Percentiles rank a stretch among this genome's conserved stretches.
These are phyloP conservation scores for Drosophila koepferae DNA, from an alignment of 2,888 invertebrate genomes.

Conservation along the genomic window DNA sequence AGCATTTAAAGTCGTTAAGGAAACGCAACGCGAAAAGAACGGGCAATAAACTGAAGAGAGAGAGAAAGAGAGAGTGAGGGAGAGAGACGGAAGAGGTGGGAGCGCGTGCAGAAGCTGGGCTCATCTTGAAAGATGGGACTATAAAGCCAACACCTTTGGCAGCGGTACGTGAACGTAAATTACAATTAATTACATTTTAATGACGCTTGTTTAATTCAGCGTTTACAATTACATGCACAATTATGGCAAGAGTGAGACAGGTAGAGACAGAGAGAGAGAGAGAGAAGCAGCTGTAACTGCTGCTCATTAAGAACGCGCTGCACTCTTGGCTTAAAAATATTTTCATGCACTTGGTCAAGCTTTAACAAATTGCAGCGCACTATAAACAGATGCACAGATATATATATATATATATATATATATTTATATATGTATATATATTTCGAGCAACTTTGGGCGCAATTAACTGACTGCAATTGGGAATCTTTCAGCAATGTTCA, in stretches of 20 bases:
- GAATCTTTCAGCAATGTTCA: conserved; percentile 5
- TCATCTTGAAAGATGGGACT: conserved; percentile 57
- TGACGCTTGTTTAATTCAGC: conserved; percentile 83
- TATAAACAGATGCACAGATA: background rate
- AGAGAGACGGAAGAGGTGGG: background rate
- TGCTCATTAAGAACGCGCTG: conserved; percentile 62
- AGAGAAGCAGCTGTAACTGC: conserved; percentile 34
- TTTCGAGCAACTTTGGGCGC: conserved; percentile 44
- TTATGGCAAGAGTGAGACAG: conserved; percentile 60
- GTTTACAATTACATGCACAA: conserved; percentile 81
- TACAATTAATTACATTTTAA: conserved; percentile 84
- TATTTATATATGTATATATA: background rate
- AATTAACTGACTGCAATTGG: conserved; percentile 52
- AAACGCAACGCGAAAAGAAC: conserved; percentile 26
- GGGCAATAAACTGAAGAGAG: conserved; percentile 9
- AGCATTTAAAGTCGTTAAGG: conserved; percentile 46
- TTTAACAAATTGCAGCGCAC: conserved; percentile 67
- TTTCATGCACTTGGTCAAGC: conserved; percentile 66
- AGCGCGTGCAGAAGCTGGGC: conserved; percentile 10
- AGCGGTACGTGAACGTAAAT: conserved; percentile 76
- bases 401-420: background rate
- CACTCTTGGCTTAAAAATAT: conserved; percentile 33
- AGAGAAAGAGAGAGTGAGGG: background rate
- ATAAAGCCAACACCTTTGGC: conserved; percentile 62
- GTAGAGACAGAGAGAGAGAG: conserved; percentile 9